Conservation (phyloP, 2,888 invertebrate species). For the Drosophila emarginata region DNA sequence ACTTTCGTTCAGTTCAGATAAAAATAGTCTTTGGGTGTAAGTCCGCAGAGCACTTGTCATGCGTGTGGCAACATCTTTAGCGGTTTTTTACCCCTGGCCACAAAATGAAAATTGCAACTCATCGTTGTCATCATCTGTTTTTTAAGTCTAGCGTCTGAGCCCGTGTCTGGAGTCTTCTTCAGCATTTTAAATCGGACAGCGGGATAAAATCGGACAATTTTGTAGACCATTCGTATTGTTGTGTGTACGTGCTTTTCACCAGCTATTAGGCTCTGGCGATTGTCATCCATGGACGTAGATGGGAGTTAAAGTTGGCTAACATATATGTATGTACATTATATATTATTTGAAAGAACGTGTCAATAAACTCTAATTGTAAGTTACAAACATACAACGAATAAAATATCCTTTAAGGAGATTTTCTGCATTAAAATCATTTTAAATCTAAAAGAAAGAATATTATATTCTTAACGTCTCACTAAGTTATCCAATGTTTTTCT, state of each 20-base stretch:
- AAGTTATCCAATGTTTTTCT: too few relatives aligned
- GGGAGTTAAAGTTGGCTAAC: too few relatives aligned
- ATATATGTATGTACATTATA: too few relatives aligned
- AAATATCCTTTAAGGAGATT: too few relatives aligned
- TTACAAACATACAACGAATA: constrained; percentile 22
- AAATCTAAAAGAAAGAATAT: too few relatives aligned
- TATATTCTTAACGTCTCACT: too few relatives aligned
- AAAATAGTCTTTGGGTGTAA: constrained; percentile 58
- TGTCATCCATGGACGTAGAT: not conserved
- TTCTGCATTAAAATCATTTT: too few relatives aligned
- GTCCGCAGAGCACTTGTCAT: not conserved
- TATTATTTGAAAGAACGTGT: too few relatives aligned
- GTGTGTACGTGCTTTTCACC: constrained; percentile 8
- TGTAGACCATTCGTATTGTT: not conserved
- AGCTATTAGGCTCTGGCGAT: not conserved
- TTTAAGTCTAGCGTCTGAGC: not conserved
- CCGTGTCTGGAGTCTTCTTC: constrained; percentile 5
- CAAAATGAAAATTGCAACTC: constrained; percentile 36
- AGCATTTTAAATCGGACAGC: constrained; percentile 12
- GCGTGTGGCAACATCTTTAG: constrained; percentile 5
- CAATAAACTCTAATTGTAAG: not conserved
- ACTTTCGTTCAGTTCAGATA: constrained; percentile 63
- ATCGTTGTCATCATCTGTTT: constrained; percentile 10
- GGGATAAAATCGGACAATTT: constrained; percentile 13
- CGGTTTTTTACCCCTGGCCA: constrained; percentile 13